Evolutionary conservation across 2,888 invertebrate species (phyloP), one percentile per base, ranked within the genome.

Genomic region (Eilema sororculum): DNA sequence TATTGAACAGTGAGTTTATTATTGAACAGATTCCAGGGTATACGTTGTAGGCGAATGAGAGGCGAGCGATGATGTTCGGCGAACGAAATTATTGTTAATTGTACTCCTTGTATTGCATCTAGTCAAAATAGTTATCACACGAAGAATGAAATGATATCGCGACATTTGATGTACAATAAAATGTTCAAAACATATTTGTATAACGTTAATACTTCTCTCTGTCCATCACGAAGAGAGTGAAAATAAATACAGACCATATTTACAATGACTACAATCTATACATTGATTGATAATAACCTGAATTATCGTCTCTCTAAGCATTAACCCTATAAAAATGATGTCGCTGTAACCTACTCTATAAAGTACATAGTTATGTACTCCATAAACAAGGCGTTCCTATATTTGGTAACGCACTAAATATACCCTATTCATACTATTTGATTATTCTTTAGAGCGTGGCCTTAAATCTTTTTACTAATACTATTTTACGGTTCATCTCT

Each of bases 21-120:
- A 25, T 56, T 61, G 61, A 52, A 37, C 12, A 63, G 57, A 58
- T 41, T 63, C 58, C 68, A 68, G 68, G 68, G 68, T 68, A 64
- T 63, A 68, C 22, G 56, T 58, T 63, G 57, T 68, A 68, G 41
- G 33, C 24, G 25, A n/a, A 41, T 58, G 61, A 24, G n/a, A 33
- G 24, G 25, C 57, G 62, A 68, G 62, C 61, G 68, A 22, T 63
- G 62, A 57, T 63, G 58, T 58, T 3, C 24, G 28, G n/a, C 20
- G 22, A 33, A 37, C 2, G 4, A 52, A 37, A 58, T 25, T 13
- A 6, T 24, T 24, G 4, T 22, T 24, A 25, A 58, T 13, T 58
- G 25, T 58, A 58, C 25, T 58, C 0, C 22, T 13, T 22, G 16
- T 2, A 52, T 0, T 52, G 52, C 52, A 52, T 58, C 57, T 58